Evolutionary conservation across 92 coral and sea anemone genomes (phyloP), one percentile per base, ranked within the genome.

Genomic region (Porites divaricata): DNA sequence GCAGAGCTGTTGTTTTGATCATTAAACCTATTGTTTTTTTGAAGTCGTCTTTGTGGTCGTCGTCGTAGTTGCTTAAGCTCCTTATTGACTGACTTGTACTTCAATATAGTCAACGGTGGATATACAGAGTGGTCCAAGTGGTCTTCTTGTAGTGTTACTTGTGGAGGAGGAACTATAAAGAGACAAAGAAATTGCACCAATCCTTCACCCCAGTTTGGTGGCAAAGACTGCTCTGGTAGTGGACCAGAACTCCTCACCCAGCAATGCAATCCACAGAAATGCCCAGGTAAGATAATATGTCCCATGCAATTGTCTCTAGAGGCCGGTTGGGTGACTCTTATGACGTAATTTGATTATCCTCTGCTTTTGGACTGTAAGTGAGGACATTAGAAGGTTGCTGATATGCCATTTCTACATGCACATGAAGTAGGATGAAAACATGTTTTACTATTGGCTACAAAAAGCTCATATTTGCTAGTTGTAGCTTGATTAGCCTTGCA

Each of bases 181-280:
- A 83, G 93, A 61, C 86, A 93, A 66, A 88, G 99, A 61, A 92
- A 88, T 79, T 96, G 99, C 70, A 94, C 93, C 4, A 94, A 91
- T 58, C 99, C 99, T 12, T 25, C 82, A 63, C 99, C 99, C 0
- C 75, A 81, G 89, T 91, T 86, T 70, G 95, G 98, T 50, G 99
- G 99, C 22, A 91, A 82, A 67, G 95, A 95, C 70, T 96, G 99
- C 79, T 93, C 98, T n/a, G 71, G 76, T 10, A 92, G 86, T 49
- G 99, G 99, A 17, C 95, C 94, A 8, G 93, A 91, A 48, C 84
- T 92, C 63, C 83, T 90, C 12, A 83, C 90, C 8, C 89, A 84
- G 74, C 67, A 88, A 13, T 96, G 99, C 63, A 92, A 91, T 26
- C 76, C 86, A 7, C 89, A 90, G 89, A 84, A 81, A 59, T 96